phyloP scores from a whole-genome alignment of 2,797 vertebrate species.

The Pampus argenteus region DNA sequence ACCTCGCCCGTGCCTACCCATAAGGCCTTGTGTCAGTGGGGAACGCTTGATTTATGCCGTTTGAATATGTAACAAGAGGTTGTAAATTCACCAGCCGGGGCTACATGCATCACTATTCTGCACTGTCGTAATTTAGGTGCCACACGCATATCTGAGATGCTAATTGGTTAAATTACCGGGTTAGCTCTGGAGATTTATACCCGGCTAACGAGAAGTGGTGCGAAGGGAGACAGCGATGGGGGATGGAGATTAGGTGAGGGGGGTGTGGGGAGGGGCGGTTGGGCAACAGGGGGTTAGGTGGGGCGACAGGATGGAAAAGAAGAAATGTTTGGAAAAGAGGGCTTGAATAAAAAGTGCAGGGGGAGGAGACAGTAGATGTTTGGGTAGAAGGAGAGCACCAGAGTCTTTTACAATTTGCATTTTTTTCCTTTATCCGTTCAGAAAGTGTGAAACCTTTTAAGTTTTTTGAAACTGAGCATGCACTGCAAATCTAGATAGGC shows the following conservation, averaged over 20 bases:
- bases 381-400: background rate
- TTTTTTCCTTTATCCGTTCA: background rate
- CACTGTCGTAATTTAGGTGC: conserved; percentile 87
- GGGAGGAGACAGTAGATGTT: conserved; percentile 15
- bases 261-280: background rate
- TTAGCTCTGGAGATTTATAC: conserved; percentile 90
- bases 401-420: background rate
- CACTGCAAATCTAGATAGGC: too few relatives aligned
- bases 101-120: conserved; percentile 76
- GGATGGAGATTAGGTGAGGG: background rate
- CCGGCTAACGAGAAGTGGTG: conserved; percentile 77
- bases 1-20: conserved; percentile 76
- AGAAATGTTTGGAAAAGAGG: conserved; percentile 40
- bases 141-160: conserved; percentile 87
- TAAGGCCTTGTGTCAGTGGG: conserved; percentile 74
- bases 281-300: conserved; percentile 10
- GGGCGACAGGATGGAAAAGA: conserved; percentile 21
- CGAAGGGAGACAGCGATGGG: conserved; percentile 20
- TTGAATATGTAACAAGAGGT: conserved; percentile 95
- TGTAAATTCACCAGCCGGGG: conserved; percentile 90
- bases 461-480: too few relatives aligned
- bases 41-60: conserved; percentile 81
- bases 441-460: too few relatives aligned
- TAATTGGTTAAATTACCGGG: conserved; percentile 92
- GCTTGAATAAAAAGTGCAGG: conserved; percentile 41